Evolutionary conservation across 1,140 invertebrate species (phyloP).

Genomic region (Trichonephila inaurata): DNA sequence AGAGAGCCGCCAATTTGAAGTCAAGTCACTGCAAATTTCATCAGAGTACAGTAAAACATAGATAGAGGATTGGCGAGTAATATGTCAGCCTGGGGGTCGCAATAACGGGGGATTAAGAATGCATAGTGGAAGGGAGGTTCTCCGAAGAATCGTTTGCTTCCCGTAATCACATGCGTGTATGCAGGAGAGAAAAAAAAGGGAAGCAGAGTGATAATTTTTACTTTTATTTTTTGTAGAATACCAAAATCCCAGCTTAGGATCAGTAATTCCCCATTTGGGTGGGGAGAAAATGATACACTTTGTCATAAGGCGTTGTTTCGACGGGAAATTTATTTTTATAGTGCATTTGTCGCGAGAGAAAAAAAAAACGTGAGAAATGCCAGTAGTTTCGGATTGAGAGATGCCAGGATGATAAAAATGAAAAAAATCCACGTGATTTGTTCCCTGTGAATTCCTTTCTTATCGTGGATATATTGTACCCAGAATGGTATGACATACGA

Average conservation of each 20-base stretch:
- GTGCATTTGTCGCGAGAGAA: background rate
- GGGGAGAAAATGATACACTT: slow-evolving; percentile 49
- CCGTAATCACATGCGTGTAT: slow-evolving; percentile 24
- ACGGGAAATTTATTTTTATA: slow-evolving; percentile 51
- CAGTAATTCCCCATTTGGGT: slow-evolving; percentile 42
- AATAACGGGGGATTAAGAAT: slow-evolving; percentile 39
- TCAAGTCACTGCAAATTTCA: background rate
- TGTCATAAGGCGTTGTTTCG: slow-evolving; percentile 61
- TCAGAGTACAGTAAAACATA: background rate
- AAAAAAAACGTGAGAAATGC: slow-evolving; percentile 48
- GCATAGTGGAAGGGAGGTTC: background rate
- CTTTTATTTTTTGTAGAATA: slow-evolving; percentile 47
- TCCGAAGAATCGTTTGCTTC: slow-evolving; percentile 9
- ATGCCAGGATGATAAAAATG: background rate
- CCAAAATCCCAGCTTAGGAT: slow-evolving; percentile 49
- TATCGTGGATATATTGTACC: background rate
- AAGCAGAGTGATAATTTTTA: slow-evolving; percentile 15
- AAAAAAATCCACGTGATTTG: background rate
- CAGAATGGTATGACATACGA: background rate
- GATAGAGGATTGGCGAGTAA: slow-evolving; percentile 14
- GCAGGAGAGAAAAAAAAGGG: background rate
- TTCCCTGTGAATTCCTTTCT: background rate
- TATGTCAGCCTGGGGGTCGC: background rate
- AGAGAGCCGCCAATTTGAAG: background rate
- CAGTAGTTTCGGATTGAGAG: background rate